Base-by-base conservation (phyloP, 2,888 invertebrate genomes). In the Prosapia bicincta region DNA sequence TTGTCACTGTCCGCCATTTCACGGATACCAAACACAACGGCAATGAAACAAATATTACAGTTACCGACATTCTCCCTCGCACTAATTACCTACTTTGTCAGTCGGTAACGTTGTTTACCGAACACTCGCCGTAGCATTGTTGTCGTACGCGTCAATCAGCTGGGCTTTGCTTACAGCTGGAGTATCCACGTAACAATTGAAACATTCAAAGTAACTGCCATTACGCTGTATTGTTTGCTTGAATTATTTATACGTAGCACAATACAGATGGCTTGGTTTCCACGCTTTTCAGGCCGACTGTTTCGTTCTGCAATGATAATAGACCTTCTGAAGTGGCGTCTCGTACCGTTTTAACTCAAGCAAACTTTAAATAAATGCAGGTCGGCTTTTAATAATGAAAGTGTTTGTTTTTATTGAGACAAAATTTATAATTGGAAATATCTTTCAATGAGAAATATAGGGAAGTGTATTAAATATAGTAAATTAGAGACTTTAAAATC, bases 121-220 rank as follows among this genome's bases (percentile, higher is more conserved):
- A 20, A 20, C 54, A 54, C 54, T 54, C 54, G 20, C 20, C 2
- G 20, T 5, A 20, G 10, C 54, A 54, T 54, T 54, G 54, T 54
- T 54, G 20, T 20, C 20, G 54, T n/a, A 38, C 13, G 13, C 20
- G 54, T 54, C 54, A 54, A 54, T 54, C 54, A 54, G 20, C 13
- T 66, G 7, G 3, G 26, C 25, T 66, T 26, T 66, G 26, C 66
- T 30, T 69, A 24, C 28, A 26, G 20, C 69, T 30, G 2, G 20
- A 69, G 23, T 25, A 28, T 69, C 30, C 30, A 69, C 23, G 69
- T 32, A 69, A 38, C 69, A 69, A 28, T 24, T 38, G 69, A 38
- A 26, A 28, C 26, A 69, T 26, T 30, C 69, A 5, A 20, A 20
- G 54, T 54, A 20, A 54, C 20, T 20, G 20, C n/a, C 54, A 20